These are phyloP conservation scores for Acrocephalus kingi DNA, from an alignment of 2,113 vertebrate genomes.

Conservation along the genomic window DNA sequence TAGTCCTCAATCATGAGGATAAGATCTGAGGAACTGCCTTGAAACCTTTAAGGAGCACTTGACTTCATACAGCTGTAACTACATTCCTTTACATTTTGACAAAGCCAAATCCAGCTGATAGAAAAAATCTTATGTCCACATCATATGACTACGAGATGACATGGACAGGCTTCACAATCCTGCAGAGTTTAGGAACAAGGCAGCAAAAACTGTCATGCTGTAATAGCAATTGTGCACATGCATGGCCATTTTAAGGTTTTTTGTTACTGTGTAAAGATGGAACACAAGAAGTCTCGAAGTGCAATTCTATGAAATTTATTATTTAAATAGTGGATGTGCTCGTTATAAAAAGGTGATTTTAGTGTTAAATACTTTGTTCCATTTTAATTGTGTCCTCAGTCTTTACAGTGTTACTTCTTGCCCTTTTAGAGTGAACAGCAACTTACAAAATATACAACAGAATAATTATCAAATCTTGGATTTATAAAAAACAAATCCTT, in stretches of 20 bases:
- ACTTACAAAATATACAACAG: background rate
- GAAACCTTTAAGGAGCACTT: background rate
- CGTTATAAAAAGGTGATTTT: conserved; percentile 31
- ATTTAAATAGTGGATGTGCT: conserved; percentile 19
- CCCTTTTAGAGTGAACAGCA: background rate
- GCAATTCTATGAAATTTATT: conserved; percentile 66
- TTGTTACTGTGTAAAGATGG: background rate
- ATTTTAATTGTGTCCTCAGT: background rate
- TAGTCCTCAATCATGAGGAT: background rate
- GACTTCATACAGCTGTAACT: background rate
- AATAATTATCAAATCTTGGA: background rate
- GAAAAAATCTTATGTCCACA: background rate
- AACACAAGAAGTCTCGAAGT: conserved; percentile 28
- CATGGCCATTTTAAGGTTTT: background rate
- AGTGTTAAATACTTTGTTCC: background rate
- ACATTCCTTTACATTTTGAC: background rate
- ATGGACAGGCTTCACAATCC: background rate
- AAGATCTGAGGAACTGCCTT: background rate
- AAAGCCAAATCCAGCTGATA: background rate
- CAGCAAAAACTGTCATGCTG: background rate
- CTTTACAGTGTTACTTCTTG: background rate
- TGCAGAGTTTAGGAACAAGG: background rate
- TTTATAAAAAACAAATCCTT: background rate
- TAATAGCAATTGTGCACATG: background rate
- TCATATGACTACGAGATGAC: background rate